These are phyloP conservation scores for Abrostola tripartita DNA, from an alignment of 2,888 invertebrate genomes.

Conservation along the genomic window DNA sequence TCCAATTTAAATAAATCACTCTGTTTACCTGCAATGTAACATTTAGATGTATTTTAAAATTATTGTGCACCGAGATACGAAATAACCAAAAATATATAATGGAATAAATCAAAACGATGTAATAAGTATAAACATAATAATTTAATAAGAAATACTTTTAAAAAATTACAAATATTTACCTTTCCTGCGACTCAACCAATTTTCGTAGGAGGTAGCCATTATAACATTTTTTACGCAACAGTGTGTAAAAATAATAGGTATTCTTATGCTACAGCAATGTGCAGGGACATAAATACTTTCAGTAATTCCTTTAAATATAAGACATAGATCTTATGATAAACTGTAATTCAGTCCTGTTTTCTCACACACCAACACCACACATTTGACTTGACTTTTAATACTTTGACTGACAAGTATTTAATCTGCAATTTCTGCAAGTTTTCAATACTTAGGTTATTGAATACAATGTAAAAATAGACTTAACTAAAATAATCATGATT, in stretches of 20 bases:
- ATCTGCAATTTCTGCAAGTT: slow-evolving; percentile 28
- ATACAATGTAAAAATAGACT: too few species aligned
- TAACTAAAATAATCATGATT: too few species aligned
- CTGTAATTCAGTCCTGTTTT: slow-evolving; percentile 74
- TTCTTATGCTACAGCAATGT: slow-evolving; percentile 44
- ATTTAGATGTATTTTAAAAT: slow-evolving; percentile 24
- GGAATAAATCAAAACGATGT: not conserved
- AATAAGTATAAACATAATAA: not conserved
- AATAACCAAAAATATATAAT: not conserved
- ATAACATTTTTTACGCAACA: slow-evolving; percentile 74
- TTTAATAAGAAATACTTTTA: slow-evolving; percentile 19
- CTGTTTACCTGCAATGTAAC: slow-evolving; percentile 82
- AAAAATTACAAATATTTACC: slow-evolving; percentile 72
- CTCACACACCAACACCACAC: slow-evolving; percentile 65
- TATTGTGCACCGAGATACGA: not conserved
- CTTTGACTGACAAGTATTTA: slow-evolving; percentile 23
- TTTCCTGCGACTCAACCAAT: slow-evolving; percentile 85
- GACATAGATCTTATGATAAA: slow-evolving; percentile 63
- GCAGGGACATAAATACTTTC: slow-evolving; percentile 53
- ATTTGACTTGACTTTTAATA: slow-evolving; percentile 55
- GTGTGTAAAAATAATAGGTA: slow-evolving; percentile 39
- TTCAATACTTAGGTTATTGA: not conserved
- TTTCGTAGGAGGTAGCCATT: slow-evolving; percentile 83
- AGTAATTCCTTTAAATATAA: slow-evolving; percentile 55
- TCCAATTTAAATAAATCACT: slow-evolving; percentile 91